A percentile compares a stretch with the other conserved stretches of the same genome.
Conservation (phyloP, 2,797 vertebrate species). For the Ptychobarbus kaznakovi region DNA sequence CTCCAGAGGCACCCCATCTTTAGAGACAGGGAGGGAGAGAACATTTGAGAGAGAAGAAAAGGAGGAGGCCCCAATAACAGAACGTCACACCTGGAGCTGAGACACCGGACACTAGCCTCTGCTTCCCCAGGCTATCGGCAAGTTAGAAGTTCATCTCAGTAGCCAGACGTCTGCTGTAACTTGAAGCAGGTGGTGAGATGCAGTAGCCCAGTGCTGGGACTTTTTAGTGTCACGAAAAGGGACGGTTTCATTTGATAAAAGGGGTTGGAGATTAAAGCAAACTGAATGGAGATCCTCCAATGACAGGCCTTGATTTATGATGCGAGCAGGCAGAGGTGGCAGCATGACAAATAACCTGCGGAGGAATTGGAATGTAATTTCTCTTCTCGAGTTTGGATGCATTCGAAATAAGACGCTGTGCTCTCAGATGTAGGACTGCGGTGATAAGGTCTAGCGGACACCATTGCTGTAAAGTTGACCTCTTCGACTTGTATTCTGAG, state of each 20-base stretch:
- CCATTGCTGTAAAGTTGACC: constrained; percentile 17
- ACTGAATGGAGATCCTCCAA: constrained; percentile 56
- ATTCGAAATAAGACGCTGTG: constrained; percentile 16
- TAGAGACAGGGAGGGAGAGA: constrained; percentile 14
- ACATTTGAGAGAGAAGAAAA: neutral
- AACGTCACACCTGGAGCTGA: constrained; percentile 31
- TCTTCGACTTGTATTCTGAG: neutral
- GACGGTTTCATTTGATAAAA: constrained; percentile 63
- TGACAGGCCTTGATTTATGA: constrained; percentile 60
- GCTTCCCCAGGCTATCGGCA: neutral
- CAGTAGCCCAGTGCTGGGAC: constrained; percentile 47
- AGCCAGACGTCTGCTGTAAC: constrained; percentile 49
- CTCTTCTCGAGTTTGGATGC: constrained; percentile 23
- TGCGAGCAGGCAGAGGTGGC: constrained; percentile 52
- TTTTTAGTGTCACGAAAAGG: constrained; percentile 50
- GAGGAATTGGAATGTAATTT: constrained; percentile 54
- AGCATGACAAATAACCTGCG: constrained; percentile 60
- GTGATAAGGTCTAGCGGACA: constrained; percentile 19
- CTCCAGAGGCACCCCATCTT: constrained; percentile 44
- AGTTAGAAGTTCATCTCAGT: constrained; percentile 20
- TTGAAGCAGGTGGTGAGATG: constrained; percentile 57
- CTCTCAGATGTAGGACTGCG: constrained; percentile 7
- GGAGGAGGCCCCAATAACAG: constrained; percentile 40
- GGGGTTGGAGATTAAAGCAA: constrained; percentile 40
- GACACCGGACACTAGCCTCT: constrained; percentile 21